These are phyloP conservation scores for Stomorhina lunata DNA, from an alignment of 2,888 invertebrate genomes.

Conservation along the genomic window DNA sequence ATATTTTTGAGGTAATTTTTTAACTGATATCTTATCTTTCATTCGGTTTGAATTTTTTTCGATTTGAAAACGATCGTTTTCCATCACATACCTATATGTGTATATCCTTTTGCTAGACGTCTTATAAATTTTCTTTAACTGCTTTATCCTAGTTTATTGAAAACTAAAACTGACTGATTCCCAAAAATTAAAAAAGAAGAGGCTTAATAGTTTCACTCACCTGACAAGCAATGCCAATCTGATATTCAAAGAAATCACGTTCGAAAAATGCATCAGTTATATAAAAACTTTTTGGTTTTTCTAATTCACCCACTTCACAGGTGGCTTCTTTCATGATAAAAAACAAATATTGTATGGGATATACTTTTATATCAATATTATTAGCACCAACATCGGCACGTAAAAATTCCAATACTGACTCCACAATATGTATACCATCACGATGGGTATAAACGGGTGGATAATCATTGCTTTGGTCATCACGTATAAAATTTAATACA, in stretches of 20 bases:
- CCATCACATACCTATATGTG: too few species aligned
- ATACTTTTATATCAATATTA: constrained; percentile 69
- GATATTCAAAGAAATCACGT: constrained; percentile 75
- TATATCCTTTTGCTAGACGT: background rate
- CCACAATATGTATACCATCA: constrained; percentile 73
- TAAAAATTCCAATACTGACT: constrained; percentile 74
- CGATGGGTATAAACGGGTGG: constrained; percentile 80
- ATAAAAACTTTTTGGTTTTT: constrained; percentile 67
- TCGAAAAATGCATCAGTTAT: constrained; percentile 73
- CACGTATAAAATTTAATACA: constrained; percentile 78
- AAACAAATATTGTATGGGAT: constrained; percentile 75
- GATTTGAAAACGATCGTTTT: too few species aligned
- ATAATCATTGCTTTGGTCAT: constrained; percentile 65
- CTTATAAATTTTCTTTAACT: background rate
- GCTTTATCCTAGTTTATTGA: background rate
- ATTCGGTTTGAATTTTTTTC: too few species aligned
- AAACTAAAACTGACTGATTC: background rate
- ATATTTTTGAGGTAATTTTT: too few species aligned
- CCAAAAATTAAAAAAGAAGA: background rate
- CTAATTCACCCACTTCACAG: constrained; percentile 70
- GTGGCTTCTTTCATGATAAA: constrained; percentile 74
- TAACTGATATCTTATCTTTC: too few species aligned
- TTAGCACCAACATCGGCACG: constrained; percentile 69
- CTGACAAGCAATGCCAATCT: constrained; percentile 76
- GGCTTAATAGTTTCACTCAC: constrained; percentile 68